These are phyloP conservation scores for Muraenolepis orangiensis DNA, from an alignment of 2,797 vertebrate genomes.

Conservation along the genomic window DNA sequence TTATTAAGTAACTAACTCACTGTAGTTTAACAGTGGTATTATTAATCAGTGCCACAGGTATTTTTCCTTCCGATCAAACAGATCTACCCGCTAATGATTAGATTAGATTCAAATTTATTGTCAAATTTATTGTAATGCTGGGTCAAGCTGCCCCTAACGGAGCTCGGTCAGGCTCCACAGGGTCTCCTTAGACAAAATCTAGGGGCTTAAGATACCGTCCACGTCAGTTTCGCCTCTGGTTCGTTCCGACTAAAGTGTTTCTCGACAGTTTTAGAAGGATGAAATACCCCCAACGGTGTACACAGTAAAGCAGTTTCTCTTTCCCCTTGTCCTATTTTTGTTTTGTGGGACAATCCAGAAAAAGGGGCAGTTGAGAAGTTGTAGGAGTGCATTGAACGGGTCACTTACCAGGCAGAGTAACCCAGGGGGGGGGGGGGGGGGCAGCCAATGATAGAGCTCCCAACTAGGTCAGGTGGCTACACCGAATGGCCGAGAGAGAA, in stretches of 20 bases:
- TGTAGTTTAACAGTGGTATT: too few species aligned
- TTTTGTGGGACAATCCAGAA: background rate
- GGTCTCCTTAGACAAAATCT: background rate
- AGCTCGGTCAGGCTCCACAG: background rate
- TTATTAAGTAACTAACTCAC: too few species aligned
- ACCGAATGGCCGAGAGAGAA: background rate
- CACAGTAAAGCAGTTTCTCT: constrained; percentile 38
- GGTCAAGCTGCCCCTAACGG: background rate
- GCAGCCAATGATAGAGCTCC: background rate
- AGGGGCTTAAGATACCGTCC: background rate
- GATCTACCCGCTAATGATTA: too few species aligned
- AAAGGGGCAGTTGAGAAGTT: background rate
- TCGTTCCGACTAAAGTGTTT: constrained; percentile 68
- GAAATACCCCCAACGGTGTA: constrained; percentile 49
- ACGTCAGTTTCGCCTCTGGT: constrained; percentile 33
- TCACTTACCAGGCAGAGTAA: background rate
- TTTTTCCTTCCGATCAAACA: background rate
- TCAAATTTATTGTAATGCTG: background rate
- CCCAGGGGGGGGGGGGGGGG: background rate
- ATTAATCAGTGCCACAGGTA: background rate
- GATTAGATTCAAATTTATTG: too few species aligned
- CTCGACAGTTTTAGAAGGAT: constrained; percentile 38
- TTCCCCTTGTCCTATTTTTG: constrained; percentile 68
- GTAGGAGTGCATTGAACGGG: background rate
- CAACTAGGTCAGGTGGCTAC: background rate